Evolutionary conservation across 2,888 invertebrate genomes (phyloP).

Genomic region (Liposcelis brunnea): DNA sequence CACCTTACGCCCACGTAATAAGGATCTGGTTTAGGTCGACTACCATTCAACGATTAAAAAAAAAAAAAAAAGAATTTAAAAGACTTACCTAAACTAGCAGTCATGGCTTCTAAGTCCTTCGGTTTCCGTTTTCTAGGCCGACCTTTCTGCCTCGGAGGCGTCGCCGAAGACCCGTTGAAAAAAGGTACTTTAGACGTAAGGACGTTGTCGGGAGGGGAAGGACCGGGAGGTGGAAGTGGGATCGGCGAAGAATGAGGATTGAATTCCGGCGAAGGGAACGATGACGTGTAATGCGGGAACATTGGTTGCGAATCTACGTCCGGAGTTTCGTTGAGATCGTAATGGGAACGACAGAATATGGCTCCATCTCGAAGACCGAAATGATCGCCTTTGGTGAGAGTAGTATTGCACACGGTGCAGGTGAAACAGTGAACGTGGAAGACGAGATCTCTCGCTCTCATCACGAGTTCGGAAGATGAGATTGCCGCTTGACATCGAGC

Average conservation of each 20-base stretch:
- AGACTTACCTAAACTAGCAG: constrained; percentile 64
- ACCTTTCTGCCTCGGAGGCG: constrained; percentile 71
- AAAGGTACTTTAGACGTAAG: constrained; percentile 25
- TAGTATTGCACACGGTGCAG: constrained; percentile 72
- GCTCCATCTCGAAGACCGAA: constrained; percentile 82
- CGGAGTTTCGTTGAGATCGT: constrained; percentile 28
- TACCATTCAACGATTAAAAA: constrained; percentile 4
- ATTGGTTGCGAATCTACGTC: background rate
- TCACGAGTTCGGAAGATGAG: constrained; percentile 79
- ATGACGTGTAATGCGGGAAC: constrained; percentile 21
- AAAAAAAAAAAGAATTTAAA: too few species aligned
- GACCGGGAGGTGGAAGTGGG: constrained; percentile 14
- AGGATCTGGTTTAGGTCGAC: background rate
- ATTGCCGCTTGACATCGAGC: constrained; percentile 80
- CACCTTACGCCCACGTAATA: constrained; percentile 1
- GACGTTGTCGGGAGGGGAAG: constrained; percentile 11
- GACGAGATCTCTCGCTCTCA: constrained; percentile 81
- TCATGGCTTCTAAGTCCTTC: constrained; percentile 73
- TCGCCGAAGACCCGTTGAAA: constrained; percentile 35
- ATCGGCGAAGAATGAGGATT: constrained; percentile 26
- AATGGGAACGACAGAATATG: constrained; percentile 68
- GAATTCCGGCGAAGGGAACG: constrained; percentile 34
- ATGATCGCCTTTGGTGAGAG: constrained; percentile 83
- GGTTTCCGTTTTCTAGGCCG: constrained; percentile 84
- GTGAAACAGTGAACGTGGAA: constrained; percentile 93